Conservation (phyloP, 2,797 vertebrate species). For the Chelon labrosus region DNA sequence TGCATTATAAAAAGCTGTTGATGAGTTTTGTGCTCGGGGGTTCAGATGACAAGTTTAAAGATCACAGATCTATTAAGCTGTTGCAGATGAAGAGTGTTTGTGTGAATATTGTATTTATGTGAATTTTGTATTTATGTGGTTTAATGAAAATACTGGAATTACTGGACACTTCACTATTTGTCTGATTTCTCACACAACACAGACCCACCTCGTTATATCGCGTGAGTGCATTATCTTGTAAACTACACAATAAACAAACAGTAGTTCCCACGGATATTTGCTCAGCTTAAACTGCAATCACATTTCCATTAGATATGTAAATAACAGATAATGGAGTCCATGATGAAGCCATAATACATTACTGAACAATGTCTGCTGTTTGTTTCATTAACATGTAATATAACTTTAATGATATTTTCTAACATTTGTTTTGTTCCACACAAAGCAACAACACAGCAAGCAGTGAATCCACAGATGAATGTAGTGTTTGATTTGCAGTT, state of each 20-base stretch:
- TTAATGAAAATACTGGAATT: constrained; percentile 37
- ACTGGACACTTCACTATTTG: constrained; percentile 17
- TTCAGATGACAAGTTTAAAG: constrained; percentile 60
- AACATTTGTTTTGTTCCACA: constrained; percentile 4
- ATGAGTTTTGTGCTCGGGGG: constrained; percentile 58
- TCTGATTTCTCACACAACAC: neutral
- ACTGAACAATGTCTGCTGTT: constrained; percentile 6
- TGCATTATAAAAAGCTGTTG: constrained; percentile 69
- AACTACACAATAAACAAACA: neutral
- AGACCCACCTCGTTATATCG: neutral
- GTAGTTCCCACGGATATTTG: neutral
- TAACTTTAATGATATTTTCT: neutral
- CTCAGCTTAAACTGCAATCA: constrained; percentile 13
- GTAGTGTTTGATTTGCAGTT: constrained; percentile 4
- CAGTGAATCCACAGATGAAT: neutral
- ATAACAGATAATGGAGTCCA: constrained; percentile 8
- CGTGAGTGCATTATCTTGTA: constrained; percentile 2
- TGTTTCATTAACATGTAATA: constrained; percentile 18
- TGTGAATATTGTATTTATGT: constrained; percentile 21
- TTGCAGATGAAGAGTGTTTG: constrained; percentile 29
- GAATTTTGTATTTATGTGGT: constrained; percentile 30
- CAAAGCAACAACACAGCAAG: neutral
- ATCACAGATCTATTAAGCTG: constrained; percentile 59
- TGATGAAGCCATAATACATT: constrained; percentile 2
- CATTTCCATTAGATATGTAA: constrained; percentile 22